A percentile compares a stretch with the other conserved stretches of the same genome.
These are phyloP conservation scores for Drosophila pallidifrons DNA, from an alignment of 1,140 invertebrate genomes.

Conservation along the genomic window DNA sequence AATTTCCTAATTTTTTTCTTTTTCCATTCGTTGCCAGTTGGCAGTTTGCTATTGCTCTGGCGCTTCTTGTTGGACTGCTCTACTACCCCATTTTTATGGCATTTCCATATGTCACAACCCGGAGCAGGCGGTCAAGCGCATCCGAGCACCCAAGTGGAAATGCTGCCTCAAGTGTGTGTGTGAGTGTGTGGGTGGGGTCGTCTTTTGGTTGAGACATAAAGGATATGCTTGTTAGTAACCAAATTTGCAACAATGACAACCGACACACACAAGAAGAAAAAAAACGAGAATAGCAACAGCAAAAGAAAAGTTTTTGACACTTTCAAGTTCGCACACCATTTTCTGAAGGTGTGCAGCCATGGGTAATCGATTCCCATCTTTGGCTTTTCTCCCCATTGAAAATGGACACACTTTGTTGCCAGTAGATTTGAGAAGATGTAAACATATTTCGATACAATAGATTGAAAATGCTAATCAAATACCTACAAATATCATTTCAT, in stretches of 20 bases:
- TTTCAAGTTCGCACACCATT: conserved; percentile 36
- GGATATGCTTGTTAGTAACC: conserved; percentile 68
- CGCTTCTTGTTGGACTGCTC: conserved; percentile 5
- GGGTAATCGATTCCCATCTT: conserved; percentile 25
- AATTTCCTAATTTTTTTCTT: conserved; percentile 48
- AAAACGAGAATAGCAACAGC: too few relatives aligned
- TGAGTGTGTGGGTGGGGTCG: not conserved
- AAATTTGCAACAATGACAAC: conserved; percentile 47
- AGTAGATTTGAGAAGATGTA: conserved; percentile 5
- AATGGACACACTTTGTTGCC: not conserved
- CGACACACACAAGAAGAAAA: conserved; percentile 6
- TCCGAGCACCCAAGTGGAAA: conserved; percentile 62
- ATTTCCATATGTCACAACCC: conserved; percentile 73
- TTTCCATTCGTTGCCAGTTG: not conserved
- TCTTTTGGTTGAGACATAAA: conserved; percentile 41
- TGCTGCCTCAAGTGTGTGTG: conserved; percentile 1
- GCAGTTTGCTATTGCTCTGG: not conserved
- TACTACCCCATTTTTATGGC: conserved; percentile 32
- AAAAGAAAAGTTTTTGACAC: conserved; percentile 31
- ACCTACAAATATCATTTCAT: conserved; percentile 9
- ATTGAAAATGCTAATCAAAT: conserved; percentile 25
- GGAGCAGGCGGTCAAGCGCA: conserved; percentile 65
- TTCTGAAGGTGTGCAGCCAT: conserved; percentile 5
- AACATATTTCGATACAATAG: conserved; percentile 23
- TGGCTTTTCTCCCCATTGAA: conserved; percentile 5